These are phyloP conservation scores for Rhorus exstirpatorius DNA, from an alignment of 2,888 invertebrate species.

Conservation along the genomic window DNA sequence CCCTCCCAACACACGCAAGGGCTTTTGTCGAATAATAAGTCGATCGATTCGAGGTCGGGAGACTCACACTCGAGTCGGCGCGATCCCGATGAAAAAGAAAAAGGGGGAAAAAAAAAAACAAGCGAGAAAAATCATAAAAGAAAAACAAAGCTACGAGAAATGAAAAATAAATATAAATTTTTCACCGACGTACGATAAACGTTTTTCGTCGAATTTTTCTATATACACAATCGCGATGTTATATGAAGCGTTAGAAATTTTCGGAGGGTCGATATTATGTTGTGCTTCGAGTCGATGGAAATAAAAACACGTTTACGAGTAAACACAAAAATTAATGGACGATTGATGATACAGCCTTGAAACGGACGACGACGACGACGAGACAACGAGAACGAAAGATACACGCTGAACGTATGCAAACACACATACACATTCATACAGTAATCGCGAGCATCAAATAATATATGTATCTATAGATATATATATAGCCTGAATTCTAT, in stretches of 20 bases:
- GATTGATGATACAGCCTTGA: constrained; percentile 14
- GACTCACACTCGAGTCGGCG: constrained; percentile 56
- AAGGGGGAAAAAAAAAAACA: constrained; percentile 22
- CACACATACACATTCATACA: constrained; percentile 12
- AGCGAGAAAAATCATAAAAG: constrained; percentile 6
- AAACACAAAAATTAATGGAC: background rate
- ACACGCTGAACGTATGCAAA: background rate
- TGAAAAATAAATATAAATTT: background rate
- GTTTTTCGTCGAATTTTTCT: constrained; percentile 13
- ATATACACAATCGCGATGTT: background rate
- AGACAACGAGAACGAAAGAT: too few species aligned
- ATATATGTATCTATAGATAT: background rate
- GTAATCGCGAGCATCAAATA: background rate
- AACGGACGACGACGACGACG: background rate
- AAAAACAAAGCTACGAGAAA: background rate
- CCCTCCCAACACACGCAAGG: constrained; percentile 59
- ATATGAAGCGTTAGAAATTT: background rate
- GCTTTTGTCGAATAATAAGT: constrained; percentile 63
- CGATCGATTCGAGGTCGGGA: constrained; percentile 67
- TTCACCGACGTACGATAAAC: constrained; percentile 9
- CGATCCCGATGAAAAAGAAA: constrained; percentile 28
- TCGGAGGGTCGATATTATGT: background rate
- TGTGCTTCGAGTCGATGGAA: too few species aligned
- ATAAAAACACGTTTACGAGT: too few species aligned
- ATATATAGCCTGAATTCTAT: constrained; percentile 1